Base-by-base conservation (phyloP, 2,888 invertebrate species). In the Lasioglossum lativentre region DNA sequence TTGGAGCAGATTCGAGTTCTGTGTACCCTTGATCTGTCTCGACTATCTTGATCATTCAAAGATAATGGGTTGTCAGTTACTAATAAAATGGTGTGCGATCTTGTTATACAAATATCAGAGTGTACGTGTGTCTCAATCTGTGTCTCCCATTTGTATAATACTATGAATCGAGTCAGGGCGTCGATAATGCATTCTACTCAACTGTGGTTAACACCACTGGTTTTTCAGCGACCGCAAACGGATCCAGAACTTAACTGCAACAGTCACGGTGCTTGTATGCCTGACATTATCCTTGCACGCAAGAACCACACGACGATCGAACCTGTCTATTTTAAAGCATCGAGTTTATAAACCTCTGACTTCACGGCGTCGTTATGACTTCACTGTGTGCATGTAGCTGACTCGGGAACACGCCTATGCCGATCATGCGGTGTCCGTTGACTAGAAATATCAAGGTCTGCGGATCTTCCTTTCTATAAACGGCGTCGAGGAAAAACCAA, bases 321-420 rank as follows among this genome's bases (percentile, higher is more conserved):
- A 78, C 8, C 27, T 78, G 70, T 83, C 75, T 56, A 38, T 30
- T 68, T n/a, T 16, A 19, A 16, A 30, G 38, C n/a, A 12, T 47
- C 38, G 42, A 66, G 66, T 42, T 56, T 45, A 66, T 80, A 86
- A 83, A 80, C 80, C 70, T 38, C n/a, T 70, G n/a, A 59, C 47
- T 85, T 85, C 83, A 83, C 75, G 75, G 47, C 79, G 68, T 59
- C 73, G 23, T 47, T 56, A 59, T 23, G 38, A 52, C 52, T 73
- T 76, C 75, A 19, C 76, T 59, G 75, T 14, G 19, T n/a, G 45
- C 34, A 19, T 68, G 72, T 52, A 66, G 52, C 23, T 42, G 34
- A 34, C 40, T 45, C 30, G 59, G 16, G 56, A 38, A 40, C 47
- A n/a, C 66, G 45, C 19, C 16, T 45, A 38, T 38, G 42, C 76